Evolutionary conservation across 2,113 vertebrate genomes (phyloP).

Genomic region (Galeopterus variegatus): DNA sequence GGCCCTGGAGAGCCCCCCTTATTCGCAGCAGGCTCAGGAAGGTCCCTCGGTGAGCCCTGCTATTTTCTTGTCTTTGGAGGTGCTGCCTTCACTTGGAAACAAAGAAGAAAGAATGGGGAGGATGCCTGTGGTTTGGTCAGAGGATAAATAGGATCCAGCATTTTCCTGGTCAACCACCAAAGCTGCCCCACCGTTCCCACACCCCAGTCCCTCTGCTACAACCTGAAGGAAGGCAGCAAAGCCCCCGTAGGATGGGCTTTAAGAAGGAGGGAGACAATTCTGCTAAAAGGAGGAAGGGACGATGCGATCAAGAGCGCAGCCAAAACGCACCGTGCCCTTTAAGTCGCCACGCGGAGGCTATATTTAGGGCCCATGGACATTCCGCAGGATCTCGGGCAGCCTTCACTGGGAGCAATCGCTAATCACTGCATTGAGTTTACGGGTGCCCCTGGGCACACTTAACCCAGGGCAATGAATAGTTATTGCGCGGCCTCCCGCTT

Average conservation of each 20-base stretch:
- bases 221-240: background rate
- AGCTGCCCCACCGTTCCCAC: background rate
- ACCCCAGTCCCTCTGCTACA: background rate
- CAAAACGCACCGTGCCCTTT: conserved; percentile 35
- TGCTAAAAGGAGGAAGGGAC: background rate
- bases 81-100: background rate
- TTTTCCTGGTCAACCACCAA: background rate
- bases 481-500: conserved; percentile 84
- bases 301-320: accelerated
- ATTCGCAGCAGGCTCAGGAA: background rate
- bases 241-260: background rate
- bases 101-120: background rate
- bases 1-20: background rate
- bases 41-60: background rate
- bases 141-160: accelerated
- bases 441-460: conserved; percentile 88
- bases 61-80: background rate
- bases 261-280: background rate
- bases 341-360: conserved; percentile 74
- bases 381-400: conserved; percentile 80
- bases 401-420: conserved; percentile 83
- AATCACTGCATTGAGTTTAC: conserved; percentile 85
- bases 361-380: conserved; percentile 85
- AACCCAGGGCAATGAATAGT: conserved; percentile 90
- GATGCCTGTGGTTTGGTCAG: background rate